A percentile compares a stretch with the other conserved stretches of the same genome.
phyloP scores from a whole-genome alignment of 2,113 vertebrate species.

The Labeo rohita region DNA sequence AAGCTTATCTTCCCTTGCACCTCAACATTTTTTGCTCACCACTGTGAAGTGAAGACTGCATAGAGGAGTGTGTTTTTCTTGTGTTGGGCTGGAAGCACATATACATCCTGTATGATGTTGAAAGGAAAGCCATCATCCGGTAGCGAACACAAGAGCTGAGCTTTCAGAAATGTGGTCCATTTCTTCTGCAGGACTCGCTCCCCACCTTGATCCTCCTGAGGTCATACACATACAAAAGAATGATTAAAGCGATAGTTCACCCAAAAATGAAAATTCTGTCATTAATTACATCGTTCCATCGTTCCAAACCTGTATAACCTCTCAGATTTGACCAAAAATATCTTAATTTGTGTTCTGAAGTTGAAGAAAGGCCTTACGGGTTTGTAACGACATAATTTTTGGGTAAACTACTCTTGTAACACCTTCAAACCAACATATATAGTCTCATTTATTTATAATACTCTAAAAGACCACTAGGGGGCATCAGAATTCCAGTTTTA shows the following conservation, averaged over 20 bases:
- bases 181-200: slow-evolving; percentile 95
- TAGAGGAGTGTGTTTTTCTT: slow-evolving; percentile 87
- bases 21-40: slow-evolving; percentile 72
- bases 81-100: slow-evolving; percentile 82
- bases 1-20: neutral
- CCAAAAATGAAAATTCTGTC: no score
- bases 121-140: slow-evolving; percentile 93
- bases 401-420: no score
- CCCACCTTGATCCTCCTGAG: slow-evolving; percentile 89
- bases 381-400: no score
- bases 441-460: neutral
- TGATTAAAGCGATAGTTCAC: neutral
- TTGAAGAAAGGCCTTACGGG: no score
- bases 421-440: neutral
- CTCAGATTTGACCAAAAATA: no score
- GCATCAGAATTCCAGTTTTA: slow-evolving; percentile 4
- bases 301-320: no score
- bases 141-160: slow-evolving; percentile 89
- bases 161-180: slow-evolving; percentile 96
- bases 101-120: slow-evolving; percentile 94
- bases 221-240: neutral
- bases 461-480: neutral
- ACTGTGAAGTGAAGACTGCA: slow-evolving; percentile 94
- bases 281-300: no score
- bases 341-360: no score